Percentiles rank a stretch among this genome's conserved stretches.
Conservation (phyloP, 2,113 vertebrate genomes). For the Mobula birostris region DNA sequence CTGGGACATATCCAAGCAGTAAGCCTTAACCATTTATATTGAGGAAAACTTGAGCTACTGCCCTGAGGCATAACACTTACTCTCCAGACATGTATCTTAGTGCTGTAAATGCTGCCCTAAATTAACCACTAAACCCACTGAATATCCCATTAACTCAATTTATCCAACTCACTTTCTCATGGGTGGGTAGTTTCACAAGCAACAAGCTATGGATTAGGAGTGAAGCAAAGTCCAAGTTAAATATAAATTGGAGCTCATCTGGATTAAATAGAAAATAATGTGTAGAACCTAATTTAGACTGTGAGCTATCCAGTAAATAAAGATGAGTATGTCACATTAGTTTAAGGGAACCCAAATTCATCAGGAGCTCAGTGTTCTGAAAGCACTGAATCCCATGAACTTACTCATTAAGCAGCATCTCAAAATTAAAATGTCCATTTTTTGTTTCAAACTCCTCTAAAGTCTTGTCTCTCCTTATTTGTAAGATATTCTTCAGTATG, state of each 20-base stretch:
- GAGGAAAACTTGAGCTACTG: not conserved
- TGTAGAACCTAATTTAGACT: too few species aligned
- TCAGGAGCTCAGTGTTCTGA: not conserved
- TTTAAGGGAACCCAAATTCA: not conserved
- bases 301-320: not conserved
- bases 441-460: too few species aligned
- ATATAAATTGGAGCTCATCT: not conserved
- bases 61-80: not conserved
- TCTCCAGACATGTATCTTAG: not conserved
- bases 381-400: not conserved
- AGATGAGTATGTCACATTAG: not conserved
- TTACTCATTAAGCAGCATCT: too few species aligned
- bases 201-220: not conserved
- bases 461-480: too few species aligned
- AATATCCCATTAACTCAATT: not conserved
- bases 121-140: not conserved
- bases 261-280: not conserved
- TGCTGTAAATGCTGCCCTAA: not conserved
- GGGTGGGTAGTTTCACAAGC: not conserved
- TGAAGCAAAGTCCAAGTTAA: not conserved
- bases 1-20: too few species aligned
- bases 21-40: not conserved
- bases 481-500: too few species aligned
- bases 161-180: slow-evolving; percentile 1
- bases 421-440: too few species aligned